These are phyloP conservation scores for Numenius arquata DNA, from an alignment of 2,113 vertebrate genomes.

Conservation along the genomic window DNA sequence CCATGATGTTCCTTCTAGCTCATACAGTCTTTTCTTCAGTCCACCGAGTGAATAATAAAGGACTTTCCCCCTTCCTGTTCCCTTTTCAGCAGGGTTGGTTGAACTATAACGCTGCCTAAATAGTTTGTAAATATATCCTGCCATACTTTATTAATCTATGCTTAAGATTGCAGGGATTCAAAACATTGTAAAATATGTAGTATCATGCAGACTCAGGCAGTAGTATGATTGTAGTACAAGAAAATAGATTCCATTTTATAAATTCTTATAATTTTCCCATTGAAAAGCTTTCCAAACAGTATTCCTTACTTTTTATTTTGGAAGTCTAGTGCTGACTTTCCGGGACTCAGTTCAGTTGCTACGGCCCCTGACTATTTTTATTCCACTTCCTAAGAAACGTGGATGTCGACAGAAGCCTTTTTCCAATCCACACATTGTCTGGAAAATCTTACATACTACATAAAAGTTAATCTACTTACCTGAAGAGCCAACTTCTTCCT, in stretches of 20 bases:
- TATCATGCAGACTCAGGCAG: neutral
- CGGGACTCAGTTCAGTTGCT: neutral
- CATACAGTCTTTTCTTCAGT: neutral
- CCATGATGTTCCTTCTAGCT: neutral
- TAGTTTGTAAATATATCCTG: neutral
- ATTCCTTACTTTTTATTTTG: neutral
- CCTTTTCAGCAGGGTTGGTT: neutral
- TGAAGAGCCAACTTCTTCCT: slow-evolving; percentile 45
- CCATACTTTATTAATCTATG: neutral
- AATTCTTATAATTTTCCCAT: neutral
- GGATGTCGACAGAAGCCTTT: neutral
- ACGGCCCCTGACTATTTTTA: neutral
- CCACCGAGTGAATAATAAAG: neutral
- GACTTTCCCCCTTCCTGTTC: neutral
- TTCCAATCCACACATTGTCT: slow-evolving; percentile 29
- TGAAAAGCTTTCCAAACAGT: neutral
- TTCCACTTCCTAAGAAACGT: neutral
- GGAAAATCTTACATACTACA: slow-evolving; percentile 37
- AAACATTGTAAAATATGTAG: neutral
- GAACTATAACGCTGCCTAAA: neutral
- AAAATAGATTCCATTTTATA: neutral
- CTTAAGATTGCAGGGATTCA: neutral
- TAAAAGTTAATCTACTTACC: slow-evolving; percentile 55
- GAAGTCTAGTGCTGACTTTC: neutral
- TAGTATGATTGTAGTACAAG: neutral